A percentile compares a stretch with the other conserved stretches of the same genome.
phyloP scores from a whole-genome alignment of 2,797 vertebrate species.

The Aeoliscus strigatus region DNA sequence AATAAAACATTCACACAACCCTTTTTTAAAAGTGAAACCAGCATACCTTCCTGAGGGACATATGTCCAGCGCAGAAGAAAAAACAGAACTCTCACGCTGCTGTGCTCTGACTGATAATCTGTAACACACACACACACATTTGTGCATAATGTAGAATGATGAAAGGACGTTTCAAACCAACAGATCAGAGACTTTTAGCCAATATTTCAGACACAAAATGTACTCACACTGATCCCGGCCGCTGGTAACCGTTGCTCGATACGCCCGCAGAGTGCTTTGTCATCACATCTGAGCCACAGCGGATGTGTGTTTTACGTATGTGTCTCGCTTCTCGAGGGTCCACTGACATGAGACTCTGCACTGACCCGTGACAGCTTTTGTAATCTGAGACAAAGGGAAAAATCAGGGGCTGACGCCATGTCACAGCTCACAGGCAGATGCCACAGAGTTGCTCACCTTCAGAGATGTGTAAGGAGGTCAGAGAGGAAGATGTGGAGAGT shows the following conservation, averaged over 20 bases:
- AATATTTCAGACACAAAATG: background rate
- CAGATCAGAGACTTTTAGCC: too few species aligned
- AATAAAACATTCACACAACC: background rate
- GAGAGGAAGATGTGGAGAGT: slow-evolving; percentile 83
- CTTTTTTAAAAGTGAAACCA: background rate
- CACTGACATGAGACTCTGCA: slow-evolving; percentile 88
- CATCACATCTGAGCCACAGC: slow-evolving; percentile 74
- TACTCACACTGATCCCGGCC: slow-evolving; percentile 89
- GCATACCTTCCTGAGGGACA: slow-evolving; percentile 76
- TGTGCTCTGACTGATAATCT: slow-evolving; percentile 84
- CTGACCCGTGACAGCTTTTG: slow-evolving; percentile 88
- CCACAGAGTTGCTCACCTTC: slow-evolving; percentile 57
- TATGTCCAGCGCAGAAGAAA: slow-evolving; percentile 73
- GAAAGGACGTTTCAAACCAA: too few species aligned
- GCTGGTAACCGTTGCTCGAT: slow-evolving; percentile 91
- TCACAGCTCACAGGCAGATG: background rate
- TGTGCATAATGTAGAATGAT: too few species aligned
- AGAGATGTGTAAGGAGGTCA: slow-evolving; percentile 87
- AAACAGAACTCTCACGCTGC: slow-evolving; percentile 86
- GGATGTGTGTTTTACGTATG: slow-evolving; percentile 40
- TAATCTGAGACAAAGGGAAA: slow-evolving; percentile 74
- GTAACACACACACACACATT: slow-evolving; percentile 41
- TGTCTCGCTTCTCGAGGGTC: slow-evolving; percentile 75
- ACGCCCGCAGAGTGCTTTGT: slow-evolving; percentile 76
- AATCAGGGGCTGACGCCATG: background rate